These are phyloP conservation scores for Conus ventricosus DNA, from an alignment of 1,140 invertebrate genomes.

Conservation along the genomic window DNA sequence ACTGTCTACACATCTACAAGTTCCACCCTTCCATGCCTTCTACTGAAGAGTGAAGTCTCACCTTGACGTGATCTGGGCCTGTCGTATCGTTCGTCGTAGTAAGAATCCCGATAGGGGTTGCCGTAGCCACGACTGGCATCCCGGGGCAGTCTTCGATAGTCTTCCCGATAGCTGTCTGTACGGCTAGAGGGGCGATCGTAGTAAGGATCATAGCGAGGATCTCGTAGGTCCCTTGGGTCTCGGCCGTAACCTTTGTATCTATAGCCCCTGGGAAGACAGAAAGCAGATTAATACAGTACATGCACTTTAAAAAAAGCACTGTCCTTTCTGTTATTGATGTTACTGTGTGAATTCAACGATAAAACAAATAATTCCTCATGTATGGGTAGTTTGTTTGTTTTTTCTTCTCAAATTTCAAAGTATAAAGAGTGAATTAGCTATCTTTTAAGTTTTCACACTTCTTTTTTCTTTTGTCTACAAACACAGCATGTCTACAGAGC, in stretches of 20 bases:
- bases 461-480: too few relatives aligned
- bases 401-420: too few relatives aligned
- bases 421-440: too few relatives aligned
- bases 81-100: slow-evolving; percentile 65
- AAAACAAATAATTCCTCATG: too few relatives aligned
- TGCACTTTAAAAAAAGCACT: too few relatives aligned
- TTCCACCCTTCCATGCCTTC: too few relatives aligned
- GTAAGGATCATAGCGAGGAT: slow-evolving; percentile 49
- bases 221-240: slow-evolving; percentile 38
- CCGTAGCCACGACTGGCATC: slow-evolving; percentile 27
- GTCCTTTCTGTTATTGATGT: too few relatives aligned
- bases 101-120: slow-evolving; percentile 33
- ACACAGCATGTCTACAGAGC: too few relatives aligned
- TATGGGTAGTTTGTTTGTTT: too few relatives aligned
- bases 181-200: slow-evolving; percentile 56
- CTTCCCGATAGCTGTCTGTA: slow-evolving; percentile 37
- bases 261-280: slow-evolving; percentile 42
- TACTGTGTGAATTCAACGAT: too few relatives aligned
- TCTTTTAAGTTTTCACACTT: too few relatives aligned
- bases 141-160: slow-evolving; percentile 20
- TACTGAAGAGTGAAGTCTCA: background rate
- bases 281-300: slow-evolving; percentile 1
- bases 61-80: slow-evolving; percentile 66
- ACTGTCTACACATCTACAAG: too few relatives aligned
- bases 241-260: slow-evolving; percentile 34